phyloP scores from a whole-genome alignment of 2,797 vertebrate genomes.

The Artibeus lituratus region DNA sequence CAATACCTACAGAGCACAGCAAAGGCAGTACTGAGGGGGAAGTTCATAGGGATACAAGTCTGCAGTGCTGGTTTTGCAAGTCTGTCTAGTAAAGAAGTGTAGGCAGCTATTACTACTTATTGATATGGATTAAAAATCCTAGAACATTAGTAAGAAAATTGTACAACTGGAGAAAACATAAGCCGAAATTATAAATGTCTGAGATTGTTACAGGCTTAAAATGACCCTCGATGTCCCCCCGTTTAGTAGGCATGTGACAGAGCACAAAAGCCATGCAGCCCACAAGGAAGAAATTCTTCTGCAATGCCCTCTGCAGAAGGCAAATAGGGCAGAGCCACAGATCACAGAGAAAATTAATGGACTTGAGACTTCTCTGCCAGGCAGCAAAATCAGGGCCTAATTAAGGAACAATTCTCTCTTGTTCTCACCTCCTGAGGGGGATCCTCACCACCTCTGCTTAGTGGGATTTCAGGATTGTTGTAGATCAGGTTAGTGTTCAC shows the following conservation, averaged over 20 bases:
- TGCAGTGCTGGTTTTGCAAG: neutral
- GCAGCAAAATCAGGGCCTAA: neutral
- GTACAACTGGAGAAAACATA: neutral
- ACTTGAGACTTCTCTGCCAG: neutral
- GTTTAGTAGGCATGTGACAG: neutral
- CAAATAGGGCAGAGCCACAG: neutral
- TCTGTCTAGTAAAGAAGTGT: neutral
- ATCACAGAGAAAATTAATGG: neutral
- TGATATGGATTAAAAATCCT: neutral
- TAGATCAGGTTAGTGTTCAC: neutral
- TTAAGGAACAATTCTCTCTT: neutral
- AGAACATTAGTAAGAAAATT: neutral
- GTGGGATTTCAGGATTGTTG: neutral
- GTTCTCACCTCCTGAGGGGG: neutral
- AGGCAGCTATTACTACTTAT: neutral
- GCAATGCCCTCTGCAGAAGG: neutral
- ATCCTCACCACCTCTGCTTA: neutral
- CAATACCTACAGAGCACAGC: neutral
- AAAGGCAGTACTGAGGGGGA: neutral
- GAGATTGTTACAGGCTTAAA: neutral
- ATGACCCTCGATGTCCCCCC: neutral
- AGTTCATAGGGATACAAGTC: neutral
- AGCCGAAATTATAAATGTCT: neutral
- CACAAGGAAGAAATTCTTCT: neutral
- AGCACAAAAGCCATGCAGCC: neutral